Evolutionary conservation across 1,140 invertebrate genomes (phyloP).

Genomic region (Leptinotarsa texana): DNA sequence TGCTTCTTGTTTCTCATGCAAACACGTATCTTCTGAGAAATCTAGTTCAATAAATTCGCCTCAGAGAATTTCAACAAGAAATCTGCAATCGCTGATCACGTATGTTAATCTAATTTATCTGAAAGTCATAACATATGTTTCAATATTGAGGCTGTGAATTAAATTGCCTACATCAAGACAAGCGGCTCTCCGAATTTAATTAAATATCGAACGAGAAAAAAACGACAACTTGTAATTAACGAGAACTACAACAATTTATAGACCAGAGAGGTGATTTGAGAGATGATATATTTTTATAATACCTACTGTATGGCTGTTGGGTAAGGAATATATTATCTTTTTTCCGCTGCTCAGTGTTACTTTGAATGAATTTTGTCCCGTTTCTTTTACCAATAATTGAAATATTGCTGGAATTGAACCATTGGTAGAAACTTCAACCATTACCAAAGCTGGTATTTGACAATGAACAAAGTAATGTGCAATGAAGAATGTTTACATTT

Average conservation of each 20-base stretch:
- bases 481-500: too few species aligned
- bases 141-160: conserved; percentile 1
- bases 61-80: background rate
- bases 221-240: conserved; percentile 6
- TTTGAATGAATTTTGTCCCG: too few species aligned
- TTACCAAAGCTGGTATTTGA: too few species aligned
- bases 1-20: background rate
- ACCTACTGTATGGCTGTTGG: too few species aligned
- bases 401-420: too few species aligned
- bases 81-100: conserved; percentile 1
- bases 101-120: conserved; percentile 1
- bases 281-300: background rate
- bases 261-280: background rate
- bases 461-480: too few species aligned
- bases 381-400: too few species aligned
- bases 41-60: background rate
- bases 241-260: background rate
- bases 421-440: too few species aligned
- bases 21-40: background rate
- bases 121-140: conserved; percentile 8
- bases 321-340: too few species aligned
- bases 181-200: conserved; percentile 7
- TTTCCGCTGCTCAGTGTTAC: too few species aligned
- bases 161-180: conserved; percentile 8
- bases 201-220: background rate